Evolutionary conservation across 2,888 invertebrate species (phyloP), one percentile per base, ranked within the genome.

Genomic region (Carabus problematicus): DNA sequence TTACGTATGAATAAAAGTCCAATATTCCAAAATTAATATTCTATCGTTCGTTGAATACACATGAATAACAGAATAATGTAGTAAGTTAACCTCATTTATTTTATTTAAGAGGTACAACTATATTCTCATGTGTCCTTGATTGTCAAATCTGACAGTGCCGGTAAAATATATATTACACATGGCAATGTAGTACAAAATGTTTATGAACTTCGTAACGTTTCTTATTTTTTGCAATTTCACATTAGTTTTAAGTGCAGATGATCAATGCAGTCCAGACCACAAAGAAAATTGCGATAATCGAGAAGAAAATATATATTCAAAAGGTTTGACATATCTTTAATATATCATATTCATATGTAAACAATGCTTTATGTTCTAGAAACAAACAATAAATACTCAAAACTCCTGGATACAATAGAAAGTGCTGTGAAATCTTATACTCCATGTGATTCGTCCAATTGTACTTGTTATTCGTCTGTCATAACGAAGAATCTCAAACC

Each of bases 401-500:
- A 81, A 71, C 77, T 84, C 39, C 29, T 54, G 6, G 18, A 68
- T 8, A 54, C 8, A 40, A 86, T 91, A 69, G 76, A 84, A 60
- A 74, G 80, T 12, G 88, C 90, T 1, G 72, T 84, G 60, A 76
- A 80, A 16, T 76, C 81, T 7, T 88, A 88, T 76, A 75, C 77
- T 67, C 85, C 87, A 8, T 92, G 91, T 78, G 80, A 84, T 61
- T 78, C 75, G 19, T 78, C 77, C 8, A 87, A 87, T 72, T 91
- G 92, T 78, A 84, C 83, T 60, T 93, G 93, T 76, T 86, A 89
- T 77, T 79, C 80, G 66, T 78, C 84, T 74, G 87, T 91, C 6
- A 88, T 95, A 66, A 80, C 85, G 9, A 81, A 85, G 29, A 94
- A 96, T 80, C 83, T 97, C 64, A 81, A 81, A 63, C 84, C 88